Evolutionary conservation across 2,888 invertebrate species (phyloP), one percentile per base, ranked within the genome.

Genomic region (Orthosia gothica): DNA sequence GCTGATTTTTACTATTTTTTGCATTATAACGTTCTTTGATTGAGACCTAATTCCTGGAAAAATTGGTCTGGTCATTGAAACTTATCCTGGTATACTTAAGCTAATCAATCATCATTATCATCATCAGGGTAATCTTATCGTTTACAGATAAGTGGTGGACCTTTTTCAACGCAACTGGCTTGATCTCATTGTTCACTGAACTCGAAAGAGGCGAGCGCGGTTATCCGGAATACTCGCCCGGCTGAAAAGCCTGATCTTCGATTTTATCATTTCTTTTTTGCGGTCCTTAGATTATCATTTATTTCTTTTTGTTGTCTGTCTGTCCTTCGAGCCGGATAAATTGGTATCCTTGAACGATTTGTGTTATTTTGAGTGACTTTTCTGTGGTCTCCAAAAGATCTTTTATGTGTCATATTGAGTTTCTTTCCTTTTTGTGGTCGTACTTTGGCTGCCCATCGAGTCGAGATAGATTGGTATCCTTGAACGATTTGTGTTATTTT

Each of bases 171-270:
- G 11, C 69, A 74, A 70, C 50, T 75, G 70, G 67, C 63, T 58
- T 75, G 76, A 81, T 79, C 61, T 70, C 57, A 81, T 76, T 80
- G 76, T 64, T 67, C 70, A 64, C 40, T 80, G 76, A 81, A 67
- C 76, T 40, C 47, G 16, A 62, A 73, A 58, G 20, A 80, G 61
- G 61, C 59, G 67, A 57, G 76, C 67, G 70, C 63, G 52, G 67
- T 81, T 80, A 67, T 40, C 70, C 40, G 70, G 62, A 70, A 78
- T 62, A 32, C 57, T 20, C 70, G 63, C 50, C 70, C 66, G 50
- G 54, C 49, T 73, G 54, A 57, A 62, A 67, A 63, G 64, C 67
- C 47, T 81, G 79, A 81, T 75, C 55, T 76, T 76, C 76, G 59
- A 78, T 73, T 72, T 72, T 66, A 66, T 79, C 57, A 62, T 62